phyloP scores from a whole-genome alignment of 2,113 vertebrate genomes.

The Oenanthe melanoleuca region DNA sequence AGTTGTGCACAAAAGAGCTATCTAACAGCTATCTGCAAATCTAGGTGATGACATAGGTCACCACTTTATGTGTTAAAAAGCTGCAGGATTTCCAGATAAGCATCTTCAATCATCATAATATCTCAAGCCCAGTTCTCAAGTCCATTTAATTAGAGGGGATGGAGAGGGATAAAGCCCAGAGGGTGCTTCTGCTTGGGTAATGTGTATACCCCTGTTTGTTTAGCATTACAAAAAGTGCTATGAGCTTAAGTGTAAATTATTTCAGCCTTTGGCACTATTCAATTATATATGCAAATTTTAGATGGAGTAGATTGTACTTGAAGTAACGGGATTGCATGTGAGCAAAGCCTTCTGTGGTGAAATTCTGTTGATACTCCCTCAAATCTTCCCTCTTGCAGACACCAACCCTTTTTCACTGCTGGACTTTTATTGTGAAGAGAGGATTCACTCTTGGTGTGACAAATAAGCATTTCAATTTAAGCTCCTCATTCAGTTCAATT shows the following conservation, averaged over 20 bases:
- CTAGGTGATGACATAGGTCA: neutral
- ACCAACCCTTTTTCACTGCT: neutral
- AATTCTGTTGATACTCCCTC: neutral
- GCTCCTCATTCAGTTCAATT: conserved; percentile 10
- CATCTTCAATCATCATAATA: neutral
- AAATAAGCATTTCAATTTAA: conserved; percentile 19
- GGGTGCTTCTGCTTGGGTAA: neutral
- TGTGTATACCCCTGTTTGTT: neutral
- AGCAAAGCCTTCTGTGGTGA: neutral
- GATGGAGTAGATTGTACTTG: neutral
- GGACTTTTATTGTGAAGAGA: neutral
- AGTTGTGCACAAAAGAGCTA: neutral
- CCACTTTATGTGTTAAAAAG: neutral
- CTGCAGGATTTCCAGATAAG: neutral
- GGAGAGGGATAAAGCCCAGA: neutral
- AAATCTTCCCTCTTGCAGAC: neutral
- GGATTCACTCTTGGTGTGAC: neutral
- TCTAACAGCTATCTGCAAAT: neutral
- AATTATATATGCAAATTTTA: conserved; percentile 45
- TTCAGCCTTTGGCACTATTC: conserved; percentile 49
- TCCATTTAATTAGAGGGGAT: neutral
- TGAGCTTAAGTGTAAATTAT: conserved; percentile 33
- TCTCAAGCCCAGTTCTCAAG: neutral
- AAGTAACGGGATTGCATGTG: neutral
- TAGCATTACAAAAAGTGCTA: neutral